phyloP scores from a whole-genome alignment of 1,140 invertebrate genomes.

The Caenorhabditis inopinata region DNA sequence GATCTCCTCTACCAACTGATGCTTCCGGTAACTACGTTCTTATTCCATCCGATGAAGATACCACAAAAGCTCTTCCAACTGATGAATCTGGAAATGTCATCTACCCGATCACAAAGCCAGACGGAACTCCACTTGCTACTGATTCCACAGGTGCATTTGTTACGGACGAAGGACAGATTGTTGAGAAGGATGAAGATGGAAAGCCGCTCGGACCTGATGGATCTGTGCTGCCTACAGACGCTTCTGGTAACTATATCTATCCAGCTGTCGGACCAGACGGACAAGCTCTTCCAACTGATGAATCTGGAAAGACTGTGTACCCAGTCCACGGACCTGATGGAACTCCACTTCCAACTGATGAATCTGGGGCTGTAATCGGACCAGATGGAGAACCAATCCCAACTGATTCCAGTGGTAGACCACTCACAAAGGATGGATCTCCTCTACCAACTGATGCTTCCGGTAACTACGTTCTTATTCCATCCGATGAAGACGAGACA shows the following conservation, averaged over 20 bases:
- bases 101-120: conserved; percentile 31
- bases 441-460: conserved; percentile 27
- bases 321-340: conserved; percentile 35
- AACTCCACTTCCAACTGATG: conserved; percentile 36
- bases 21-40: not conserved
- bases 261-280: conserved; percentile 45
- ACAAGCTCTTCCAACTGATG: conserved; percentile 33
- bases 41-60: not conserved
- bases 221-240: conserved; percentile 50
- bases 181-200: conserved; percentile 32
- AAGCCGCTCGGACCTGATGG: conserved; percentile 39
- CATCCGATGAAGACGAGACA: not conserved
- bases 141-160: conserved; percentile 29
- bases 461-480: conserved; percentile 32
- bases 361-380: conserved; percentile 28
- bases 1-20: conserved; percentile 44
- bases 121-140: conserved; percentile 37
- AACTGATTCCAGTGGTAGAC: conserved; percentile 30
- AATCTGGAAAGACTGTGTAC: conserved; percentile 7
- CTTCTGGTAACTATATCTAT: conserved; percentile 31
- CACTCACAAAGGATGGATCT: conserved; percentile 32
- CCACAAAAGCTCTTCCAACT: conserved; percentile 9
- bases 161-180: not conserved
- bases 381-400: conserved; percentile 37
- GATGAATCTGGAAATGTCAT: conserved; percentile 29